Percentiles rank a stretch among this genome's conserved stretches.
Conservation (phyloP, 2,888 invertebrate species). For the Leucozona laternaria region DNA sequence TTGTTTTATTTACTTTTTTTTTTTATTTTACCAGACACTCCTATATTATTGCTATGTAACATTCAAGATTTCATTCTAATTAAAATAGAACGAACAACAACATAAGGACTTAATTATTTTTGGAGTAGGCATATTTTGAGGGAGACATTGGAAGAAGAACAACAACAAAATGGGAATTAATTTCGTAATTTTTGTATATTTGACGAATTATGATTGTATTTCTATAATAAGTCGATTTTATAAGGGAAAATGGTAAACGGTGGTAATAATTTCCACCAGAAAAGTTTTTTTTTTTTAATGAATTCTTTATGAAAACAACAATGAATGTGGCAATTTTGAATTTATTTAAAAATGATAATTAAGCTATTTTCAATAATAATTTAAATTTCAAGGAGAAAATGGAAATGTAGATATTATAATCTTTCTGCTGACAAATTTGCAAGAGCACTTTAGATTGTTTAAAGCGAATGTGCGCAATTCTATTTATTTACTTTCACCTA, state of each 20-base stretch:
- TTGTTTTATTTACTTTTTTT: slow-evolving; percentile 9
- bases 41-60: background rate
- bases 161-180: background rate
- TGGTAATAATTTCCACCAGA: background rate
- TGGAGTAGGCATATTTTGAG: background rate
- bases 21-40: background rate
- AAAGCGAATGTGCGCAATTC: too few relatives aligned
- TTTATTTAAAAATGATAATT: background rate
- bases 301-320: background rate
- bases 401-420: too few relatives aligned
- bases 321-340: background rate
- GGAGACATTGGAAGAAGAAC: too few relatives aligned
- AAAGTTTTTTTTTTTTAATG: too few relatives aligned
- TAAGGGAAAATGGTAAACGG: background rate
- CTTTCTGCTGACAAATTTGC: too few relatives aligned
- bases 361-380: background rate
- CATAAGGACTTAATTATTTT: slow-evolving; percentile 69
- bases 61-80: slow-evolving; percentile 65
- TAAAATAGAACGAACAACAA: slow-evolving; percentile 33
- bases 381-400: background rate
- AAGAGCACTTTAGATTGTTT: too few relatives aligned
- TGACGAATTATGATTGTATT: background rate
- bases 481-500: too few relatives aligned
- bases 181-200: slow-evolving; percentile 2
- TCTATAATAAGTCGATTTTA: background rate